A percentile compares a stretch with the other conserved stretches of the same genome.
Evolutionary conservation across 2,797 vertebrate species (phyloP).

Genomic region (Cygnus olor): DNA sequence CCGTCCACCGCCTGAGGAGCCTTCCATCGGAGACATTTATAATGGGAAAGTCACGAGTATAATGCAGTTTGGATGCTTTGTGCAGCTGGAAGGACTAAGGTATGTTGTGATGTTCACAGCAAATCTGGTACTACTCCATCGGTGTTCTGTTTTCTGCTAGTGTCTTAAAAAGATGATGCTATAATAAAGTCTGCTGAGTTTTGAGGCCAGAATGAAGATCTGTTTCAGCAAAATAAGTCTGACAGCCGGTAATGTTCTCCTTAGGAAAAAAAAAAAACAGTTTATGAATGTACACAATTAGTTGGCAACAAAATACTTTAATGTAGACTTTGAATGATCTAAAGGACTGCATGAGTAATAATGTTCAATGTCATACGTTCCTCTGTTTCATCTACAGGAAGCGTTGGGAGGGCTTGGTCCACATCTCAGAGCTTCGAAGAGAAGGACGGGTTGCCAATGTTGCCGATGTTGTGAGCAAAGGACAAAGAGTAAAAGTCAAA

Average conservation of each 20-base stretch:
- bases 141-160: background rate
- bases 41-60: slow-evolving; percentile 98
- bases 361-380: rapidly evolving
- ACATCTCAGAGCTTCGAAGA: slow-evolving; percentile 95
- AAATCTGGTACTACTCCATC: background rate
- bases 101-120: slow-evolving; percentile 25
- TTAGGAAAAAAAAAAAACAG: background rate
- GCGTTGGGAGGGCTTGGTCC: slow-evolving; percentile 97
- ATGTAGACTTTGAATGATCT: background rate
- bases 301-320: background rate
- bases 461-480: slow-evolving; percentile 97
- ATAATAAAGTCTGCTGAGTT: rapidly evolving
- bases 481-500: slow-evolving; percentile 96
- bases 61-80: slow-evolving; percentile 99
- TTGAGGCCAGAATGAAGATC: background rate
- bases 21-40: slow-evolving; percentile 95
- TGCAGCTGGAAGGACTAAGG: slow-evolving; percentile 96
- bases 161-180: background rate
- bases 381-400: slow-evolving; percentile 80
- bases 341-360: background rate
- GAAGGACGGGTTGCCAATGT: slow-evolving; percentile 97
- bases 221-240: background rate
- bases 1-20: slow-evolving; percentile 93
- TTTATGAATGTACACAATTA: rapidly evolving
- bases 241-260: rapidly evolving